A percentile compares a stretch with the other conserved stretches of the same genome.
These are phyloP conservation scores for Arrhopalites spinosus DNA, from an alignment of 2,888 invertebrate genomes.

Conservation along the genomic window DNA sequence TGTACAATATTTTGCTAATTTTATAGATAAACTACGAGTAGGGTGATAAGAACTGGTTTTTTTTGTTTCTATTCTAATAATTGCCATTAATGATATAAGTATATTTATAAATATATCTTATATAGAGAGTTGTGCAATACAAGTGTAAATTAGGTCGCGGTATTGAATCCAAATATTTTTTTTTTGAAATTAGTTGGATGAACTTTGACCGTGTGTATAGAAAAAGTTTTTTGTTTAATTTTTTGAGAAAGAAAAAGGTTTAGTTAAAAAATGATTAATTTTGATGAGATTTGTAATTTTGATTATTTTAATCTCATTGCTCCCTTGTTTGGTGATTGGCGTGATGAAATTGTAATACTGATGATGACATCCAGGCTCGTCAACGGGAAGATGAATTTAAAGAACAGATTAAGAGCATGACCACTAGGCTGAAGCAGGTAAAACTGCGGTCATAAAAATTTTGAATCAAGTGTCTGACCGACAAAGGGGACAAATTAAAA, in stretches of 20 bases:
- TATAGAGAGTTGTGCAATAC: neutral
- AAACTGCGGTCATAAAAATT: slow-evolving; percentile 11
- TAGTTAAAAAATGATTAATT: neutral
- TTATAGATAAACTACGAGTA: no score
- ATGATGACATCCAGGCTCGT: slow-evolving; percentile 59
- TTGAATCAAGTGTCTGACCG: slow-evolving; percentile 30
- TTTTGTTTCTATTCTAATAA: neutral
- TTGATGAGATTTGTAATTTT: neutral
- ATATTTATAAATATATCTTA: neutral
- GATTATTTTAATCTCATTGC: no score
- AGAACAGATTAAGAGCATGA: slow-evolving; percentile 63
- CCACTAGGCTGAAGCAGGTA: slow-evolving; percentile 65
- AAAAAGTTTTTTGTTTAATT: no score
- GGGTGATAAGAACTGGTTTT: neutral
- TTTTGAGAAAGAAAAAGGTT: no score
- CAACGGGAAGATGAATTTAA: slow-evolving; percentile 65
- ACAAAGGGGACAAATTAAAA: neutral
- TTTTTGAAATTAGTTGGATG: no score
- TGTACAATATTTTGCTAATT: neutral
- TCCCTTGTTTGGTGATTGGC: slow-evolving; percentile 9
- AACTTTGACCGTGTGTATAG: no score
- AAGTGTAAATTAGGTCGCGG: neutral
- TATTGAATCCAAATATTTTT: neutral
- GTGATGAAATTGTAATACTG: slow-evolving; percentile 17
- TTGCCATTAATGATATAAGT: neutral